A percentile compares a stretch with the other conserved stretches of the same genome.
phyloP scores from a whole-genome alignment of 2,797 vertebrate species.

The Sorex maritimensis region DNA sequence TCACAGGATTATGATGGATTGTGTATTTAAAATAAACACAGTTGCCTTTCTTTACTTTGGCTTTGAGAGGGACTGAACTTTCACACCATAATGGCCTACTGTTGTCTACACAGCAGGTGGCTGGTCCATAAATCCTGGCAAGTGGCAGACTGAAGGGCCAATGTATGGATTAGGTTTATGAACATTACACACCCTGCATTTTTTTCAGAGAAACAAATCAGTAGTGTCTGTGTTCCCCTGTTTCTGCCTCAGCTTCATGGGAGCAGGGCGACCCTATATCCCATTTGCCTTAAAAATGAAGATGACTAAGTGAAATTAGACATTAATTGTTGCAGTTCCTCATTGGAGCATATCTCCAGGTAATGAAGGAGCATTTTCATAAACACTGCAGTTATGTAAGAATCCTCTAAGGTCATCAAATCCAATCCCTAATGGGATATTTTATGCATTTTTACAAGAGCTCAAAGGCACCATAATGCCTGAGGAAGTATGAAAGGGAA shows the following conservation, averaged over 20 bases:
- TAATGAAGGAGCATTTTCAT: slow-evolving; percentile 30
- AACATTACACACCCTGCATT: slow-evolving; percentile 2
- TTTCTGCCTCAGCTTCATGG: not conserved
- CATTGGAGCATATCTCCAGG: slow-evolving; percentile 13
- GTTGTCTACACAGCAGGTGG: slow-evolving; percentile 77
- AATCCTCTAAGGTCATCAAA: not conserved
- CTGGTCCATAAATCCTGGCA: slow-evolving; percentile 66
- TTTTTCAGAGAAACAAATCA: slow-evolving; percentile 50
- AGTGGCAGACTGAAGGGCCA: slow-evolving; percentile 55
- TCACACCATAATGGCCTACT: slow-evolving; percentile 75
- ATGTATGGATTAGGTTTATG: slow-evolving; percentile 6
- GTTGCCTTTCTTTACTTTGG: slow-evolving; percentile 83
- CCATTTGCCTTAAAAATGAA: slow-evolving; percentile 42
- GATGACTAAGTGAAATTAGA: slow-evolving; percentile 63
- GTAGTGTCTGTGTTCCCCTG: not conserved
- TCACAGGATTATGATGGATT: slow-evolving; percentile 82
- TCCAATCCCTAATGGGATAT: not conserved
- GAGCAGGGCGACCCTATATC: not conserved
- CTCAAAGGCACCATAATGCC: slow-evolving; percentile 3
- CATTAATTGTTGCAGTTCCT: slow-evolving; percentile 67
- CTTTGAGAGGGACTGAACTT: slow-evolving; percentile 75
- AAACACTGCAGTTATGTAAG: slow-evolving; percentile 21
- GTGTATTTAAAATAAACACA: slow-evolving; percentile 85
- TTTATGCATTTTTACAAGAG: not conserved
- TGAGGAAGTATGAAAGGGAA: not conserved